Conservation (phyloP, 2,888 invertebrate genomes). For the Punctoribates punctum region DNA sequence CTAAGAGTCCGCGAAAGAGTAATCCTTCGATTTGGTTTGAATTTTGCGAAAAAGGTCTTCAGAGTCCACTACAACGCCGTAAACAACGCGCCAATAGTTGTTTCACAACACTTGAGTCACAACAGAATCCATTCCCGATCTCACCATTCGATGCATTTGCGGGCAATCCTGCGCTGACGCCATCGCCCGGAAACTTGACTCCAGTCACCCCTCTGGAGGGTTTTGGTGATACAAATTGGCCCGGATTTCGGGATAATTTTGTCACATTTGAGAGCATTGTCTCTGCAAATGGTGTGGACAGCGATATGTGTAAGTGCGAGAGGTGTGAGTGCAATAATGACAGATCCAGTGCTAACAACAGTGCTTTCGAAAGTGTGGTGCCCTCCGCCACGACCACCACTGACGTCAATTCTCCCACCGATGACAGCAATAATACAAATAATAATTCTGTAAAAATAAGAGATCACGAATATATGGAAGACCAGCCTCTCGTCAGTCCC, state of each 20-base stretch:
- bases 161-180: constrained; percentile 3
- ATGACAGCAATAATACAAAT: constrained; percentile 30
- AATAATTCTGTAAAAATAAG: not conserved
- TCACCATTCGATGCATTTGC: constrained; percentile 36
- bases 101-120: constrained; percentile 32
- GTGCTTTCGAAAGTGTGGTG: not conserved
- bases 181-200: constrained; percentile 40
- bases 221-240: constrained; percentile 31
- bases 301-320: constrained; percentile 26
- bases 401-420: not conserved
- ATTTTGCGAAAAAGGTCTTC: constrained; percentile 58
- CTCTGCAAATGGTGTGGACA: not conserved
- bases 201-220: constrained; percentile 43
- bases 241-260: constrained; percentile 42
- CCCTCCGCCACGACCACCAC: not conserved
- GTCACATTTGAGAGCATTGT: constrained; percentile 18
- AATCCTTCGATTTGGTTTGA: constrained; percentile 53
- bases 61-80: constrained; percentile 53
- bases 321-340: constrained; percentile 20
- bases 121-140: constrained; percentile 35
- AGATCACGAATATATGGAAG: constrained; percentile 37
- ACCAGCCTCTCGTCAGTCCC: constrained; percentile 43
- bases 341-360: not conserved
- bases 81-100: constrained; percentile 43
- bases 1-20: constrained; percentile 47